Conservation (phyloP, 2,113 vertebrate genomes). For the Leucosticte australis region DNA sequence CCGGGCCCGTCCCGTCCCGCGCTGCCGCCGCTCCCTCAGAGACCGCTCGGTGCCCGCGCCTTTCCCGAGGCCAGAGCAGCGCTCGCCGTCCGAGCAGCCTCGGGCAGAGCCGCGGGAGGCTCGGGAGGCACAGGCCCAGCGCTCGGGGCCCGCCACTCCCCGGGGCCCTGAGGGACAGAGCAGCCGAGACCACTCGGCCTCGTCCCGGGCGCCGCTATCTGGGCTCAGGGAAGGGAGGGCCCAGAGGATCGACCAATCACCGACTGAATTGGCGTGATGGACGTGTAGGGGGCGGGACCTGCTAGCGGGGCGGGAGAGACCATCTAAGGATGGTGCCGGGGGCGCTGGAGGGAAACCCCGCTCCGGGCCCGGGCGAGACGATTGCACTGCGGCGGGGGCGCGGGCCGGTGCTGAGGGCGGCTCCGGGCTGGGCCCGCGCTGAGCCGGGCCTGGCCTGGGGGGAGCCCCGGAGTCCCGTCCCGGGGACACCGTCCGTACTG, state of each 20-base stretch:
- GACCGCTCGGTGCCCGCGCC: not conserved
- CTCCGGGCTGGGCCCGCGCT: not conserved
- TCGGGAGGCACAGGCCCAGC: too few relatives aligned
- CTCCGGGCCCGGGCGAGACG: not conserved
- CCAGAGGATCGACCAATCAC: not conserved
- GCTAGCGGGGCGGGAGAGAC: not conserved
- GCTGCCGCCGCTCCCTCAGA: not conserved
- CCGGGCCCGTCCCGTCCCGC: not conserved
- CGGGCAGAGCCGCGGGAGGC: not conserved
- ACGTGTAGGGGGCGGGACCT: not conserved
- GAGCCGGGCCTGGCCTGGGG: not conserved
- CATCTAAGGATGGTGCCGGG: not conserved
- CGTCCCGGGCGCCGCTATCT: accelerated
- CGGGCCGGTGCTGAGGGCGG: too few relatives aligned
- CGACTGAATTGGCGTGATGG: not conserved
- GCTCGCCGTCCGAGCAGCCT: not conserved
- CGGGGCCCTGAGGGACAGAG: accelerated
- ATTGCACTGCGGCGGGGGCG: not conserved
- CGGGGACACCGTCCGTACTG: accelerated
- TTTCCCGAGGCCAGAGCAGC: not conserved
- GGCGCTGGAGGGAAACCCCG: accelerated
- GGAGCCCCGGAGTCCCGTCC: not conserved
- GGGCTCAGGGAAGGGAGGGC: too few relatives aligned
- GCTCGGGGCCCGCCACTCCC: too few relatives aligned
- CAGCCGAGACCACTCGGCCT: accelerated